Conservation (phyloP, 2,797 vertebrate genomes). For the Lepus oiostolus region DNA sequence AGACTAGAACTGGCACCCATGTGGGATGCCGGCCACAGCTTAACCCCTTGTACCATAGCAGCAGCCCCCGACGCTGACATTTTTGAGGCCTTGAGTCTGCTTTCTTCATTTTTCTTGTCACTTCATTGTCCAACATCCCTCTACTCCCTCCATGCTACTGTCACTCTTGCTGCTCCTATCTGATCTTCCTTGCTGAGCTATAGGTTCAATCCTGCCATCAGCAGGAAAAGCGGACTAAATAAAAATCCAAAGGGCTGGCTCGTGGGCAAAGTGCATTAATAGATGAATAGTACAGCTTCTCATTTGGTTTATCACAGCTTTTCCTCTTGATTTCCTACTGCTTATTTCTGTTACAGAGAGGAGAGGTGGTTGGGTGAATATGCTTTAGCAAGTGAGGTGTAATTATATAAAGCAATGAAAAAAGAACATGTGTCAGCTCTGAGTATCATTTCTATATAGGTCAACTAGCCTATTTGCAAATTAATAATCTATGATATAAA, state of each 20-base stretch:
- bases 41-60: no score
- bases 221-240: not conserved
- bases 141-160: not conserved
- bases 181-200: not conserved
- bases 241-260: not conserved
- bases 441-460: not conserved
- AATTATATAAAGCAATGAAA: conserved; percentile 5
- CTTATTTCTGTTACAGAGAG: conserved; percentile 1
- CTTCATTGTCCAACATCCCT: not conserved
- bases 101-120: not conserved
- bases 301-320: not conserved
- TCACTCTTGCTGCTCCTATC: not conserved
- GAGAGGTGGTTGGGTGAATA: not conserved
- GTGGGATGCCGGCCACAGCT: no score
- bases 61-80: no score
- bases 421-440: not conserved
- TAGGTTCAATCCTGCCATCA: not conserved
- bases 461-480: conserved; percentile 23
- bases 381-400: conserved; percentile 12
- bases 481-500: conserved; percentile 35
- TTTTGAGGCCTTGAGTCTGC: not conserved
- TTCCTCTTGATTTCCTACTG: not conserved
- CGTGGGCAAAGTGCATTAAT: not conserved
- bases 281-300: not conserved
- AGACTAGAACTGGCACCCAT: no score